Evolutionary conservation across 2,113 vertebrate species (phyloP), one percentile per base, ranked within the genome.

Genomic region (Clinocottus analis): DNA sequence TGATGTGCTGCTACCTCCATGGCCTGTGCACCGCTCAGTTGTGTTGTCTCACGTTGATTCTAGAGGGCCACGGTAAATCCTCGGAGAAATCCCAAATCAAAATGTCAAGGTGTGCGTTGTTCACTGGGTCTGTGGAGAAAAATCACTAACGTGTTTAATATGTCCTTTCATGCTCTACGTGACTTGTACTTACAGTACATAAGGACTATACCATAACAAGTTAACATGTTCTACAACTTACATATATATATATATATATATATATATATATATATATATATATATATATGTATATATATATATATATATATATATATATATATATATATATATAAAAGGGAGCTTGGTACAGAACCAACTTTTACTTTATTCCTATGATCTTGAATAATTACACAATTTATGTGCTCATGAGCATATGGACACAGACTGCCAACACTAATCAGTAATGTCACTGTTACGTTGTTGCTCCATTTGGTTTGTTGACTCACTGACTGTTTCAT

Each of bases 1-100:
- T 93, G 64, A 87, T 78, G 78, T 88, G 90, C 89, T 83, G 49
- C 93, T 87, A 90, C 72, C 71, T 92, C 89, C 88, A 85, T 80
- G 62, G 83, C 82, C n/a, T 1, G 82, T 79, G 93, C 84, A 83
- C 74, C 70, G 79, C 85, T 90, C 59, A 19, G 39, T 90, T 90
- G 59, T 49, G 67, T 75, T 66, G 80, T 80, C 55, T 86, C 67
- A 65, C 49, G 77, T 79, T 69, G 23, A 70, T 68, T n/a, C 51
- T 72, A 39, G 69, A 62, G 61, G 86, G 79, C 69, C 78, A 63
- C 9, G 58, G 27, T 61, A n/a, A 82, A 75, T 56, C 81, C 72
- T 77, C 77, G 53, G 19, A n/a, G 53, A 79, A 72, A 68, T n/a
- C 59, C 35, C 65, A 49, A 86, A 82, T 55, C 49, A 25, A 59